Evolutionary conservation across 2,888 invertebrate genomes (phyloP).

Genomic region (Calameuta idolon): DNA sequence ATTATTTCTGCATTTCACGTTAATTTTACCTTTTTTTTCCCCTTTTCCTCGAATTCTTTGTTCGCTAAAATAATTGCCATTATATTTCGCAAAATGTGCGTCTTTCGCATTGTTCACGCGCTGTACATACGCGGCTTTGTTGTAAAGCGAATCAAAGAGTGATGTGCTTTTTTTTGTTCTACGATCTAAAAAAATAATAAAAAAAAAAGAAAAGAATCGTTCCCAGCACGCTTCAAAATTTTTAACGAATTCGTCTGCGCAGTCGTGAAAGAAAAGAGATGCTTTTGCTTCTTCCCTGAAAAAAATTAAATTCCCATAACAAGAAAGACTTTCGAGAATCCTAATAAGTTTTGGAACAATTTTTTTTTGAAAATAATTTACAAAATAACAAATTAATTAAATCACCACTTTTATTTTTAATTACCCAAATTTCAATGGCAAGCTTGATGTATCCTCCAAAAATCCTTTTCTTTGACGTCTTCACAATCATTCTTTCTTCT

Average conservation of each 20-base stretch:
- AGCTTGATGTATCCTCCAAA: neutral
- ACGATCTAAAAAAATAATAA: too few species aligned
- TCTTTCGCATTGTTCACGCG: neutral
- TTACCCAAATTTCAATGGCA: too few species aligned
- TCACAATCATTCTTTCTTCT: neutral
- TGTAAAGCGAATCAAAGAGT: conserved; percentile 16
- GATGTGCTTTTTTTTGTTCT: neutral
- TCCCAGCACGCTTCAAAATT: neutral
- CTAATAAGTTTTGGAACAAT: conserved; percentile 15
- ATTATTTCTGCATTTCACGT: conserved; percentile 13
- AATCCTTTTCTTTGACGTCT: neutral
- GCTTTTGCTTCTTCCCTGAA: conserved; percentile 14
- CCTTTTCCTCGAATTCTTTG: conserved; percentile 18
- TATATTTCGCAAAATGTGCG: conserved; percentile 20
- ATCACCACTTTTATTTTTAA: too few species aligned
- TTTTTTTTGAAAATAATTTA: neutral
- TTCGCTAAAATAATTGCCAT: conserved; percentile 22
- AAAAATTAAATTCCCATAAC: neutral
- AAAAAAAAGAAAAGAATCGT: neutral
- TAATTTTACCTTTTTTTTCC: conserved; percentile 19
- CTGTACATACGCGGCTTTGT: conserved; percentile 21
- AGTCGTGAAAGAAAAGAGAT: conserved; percentile 19
- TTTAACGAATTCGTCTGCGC: neutral
- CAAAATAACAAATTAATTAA: too few species aligned
- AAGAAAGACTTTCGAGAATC: conserved; percentile 11